These are phyloP conservation scores for Charaxes varanes DNA, from an alignment of 1,140 invertebrate species.

Conservation along the genomic window DNA sequence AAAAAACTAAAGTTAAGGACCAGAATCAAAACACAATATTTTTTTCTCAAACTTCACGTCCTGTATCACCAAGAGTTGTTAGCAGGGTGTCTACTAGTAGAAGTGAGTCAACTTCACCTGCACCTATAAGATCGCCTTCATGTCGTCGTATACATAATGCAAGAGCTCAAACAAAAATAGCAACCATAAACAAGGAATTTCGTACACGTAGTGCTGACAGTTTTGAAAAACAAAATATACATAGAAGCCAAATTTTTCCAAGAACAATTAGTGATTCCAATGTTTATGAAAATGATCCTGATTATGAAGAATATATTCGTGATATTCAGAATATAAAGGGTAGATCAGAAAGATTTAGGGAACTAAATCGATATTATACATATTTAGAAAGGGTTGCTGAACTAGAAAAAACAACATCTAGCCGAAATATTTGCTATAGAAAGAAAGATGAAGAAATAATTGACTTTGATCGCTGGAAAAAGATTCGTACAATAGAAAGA, in stretches of 20 bases:
- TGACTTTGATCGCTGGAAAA: conserved; percentile 91
- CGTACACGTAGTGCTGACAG: conserved; percentile 79
- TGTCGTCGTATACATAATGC: conserved; percentile 77
- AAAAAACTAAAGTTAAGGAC: conserved; percentile 6
- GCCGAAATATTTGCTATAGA: conserved; percentile 80
- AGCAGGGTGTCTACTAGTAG: conserved; percentile 37
- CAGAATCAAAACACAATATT: conserved; percentile 35
- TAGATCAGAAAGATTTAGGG: conserved; percentile 87
- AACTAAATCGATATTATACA: conserved; percentile 89
- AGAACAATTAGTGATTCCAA: conserved; percentile 50
- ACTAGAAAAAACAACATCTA: conserved; percentile 85
- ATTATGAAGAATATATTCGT: conserved; percentile 82
- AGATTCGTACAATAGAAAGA: conserved; percentile 84
- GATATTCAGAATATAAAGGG: conserved; percentile 83
- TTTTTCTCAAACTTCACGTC: conserved; percentile 55
- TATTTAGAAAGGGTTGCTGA: conserved; percentile 90
- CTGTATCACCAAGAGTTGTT: conserved; percentile 52
- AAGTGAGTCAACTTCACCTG: conserved; percentile 70
- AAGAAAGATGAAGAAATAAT: conserved; percentile 85
- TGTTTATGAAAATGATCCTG: conserved; percentile 67
- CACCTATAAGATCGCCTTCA: conserved; percentile 78
- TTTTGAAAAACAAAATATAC: conserved; percentile 54
- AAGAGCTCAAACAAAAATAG: conserved; percentile 56
- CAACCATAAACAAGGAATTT: conserved; percentile 50
- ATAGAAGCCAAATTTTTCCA: conserved; percentile 13